Percentiles rank a stretch among this genome's conserved stretches.
These are phyloP conservation scores for Chorisops tibialis DNA, from an alignment of 2,888 invertebrate species.

Conservation along the genomic window DNA sequence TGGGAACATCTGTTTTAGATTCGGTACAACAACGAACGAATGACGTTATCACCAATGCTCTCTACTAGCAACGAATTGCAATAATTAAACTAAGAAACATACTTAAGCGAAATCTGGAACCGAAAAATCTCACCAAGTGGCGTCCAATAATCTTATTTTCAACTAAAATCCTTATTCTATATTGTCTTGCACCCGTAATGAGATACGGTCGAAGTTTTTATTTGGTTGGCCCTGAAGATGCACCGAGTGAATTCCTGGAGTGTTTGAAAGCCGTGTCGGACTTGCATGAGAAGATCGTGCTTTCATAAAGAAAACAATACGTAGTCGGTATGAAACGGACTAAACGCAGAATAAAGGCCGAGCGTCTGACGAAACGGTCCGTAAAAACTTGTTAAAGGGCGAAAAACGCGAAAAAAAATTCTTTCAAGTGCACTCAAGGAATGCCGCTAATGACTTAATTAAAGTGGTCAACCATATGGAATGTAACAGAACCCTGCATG, in stretches of 20 bases:
- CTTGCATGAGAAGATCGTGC: not conserved
- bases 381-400: slow-evolving; percentile 4
- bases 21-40: slow-evolving; percentile 58
- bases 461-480: slow-evolving; percentile 33
- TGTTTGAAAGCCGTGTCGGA: slow-evolving; percentile 5
- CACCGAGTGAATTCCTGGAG: not conserved
- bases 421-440: slow-evolving; percentile 33
- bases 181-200: not conserved
- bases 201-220: not conserved
- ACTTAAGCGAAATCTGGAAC: slow-evolving; percentile 3
- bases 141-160: not conserved
- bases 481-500: slow-evolving; percentile 22
- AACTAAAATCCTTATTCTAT: not conserved
- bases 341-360: not conserved
- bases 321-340: not conserved
- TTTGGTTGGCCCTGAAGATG: not conserved
- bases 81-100: not conserved
- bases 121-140: slow-evolving; percentile 10
- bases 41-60: slow-evolving; percentile 35
- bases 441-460: slow-evolving; percentile 37
- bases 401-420: slow-evolving; percentile 27
- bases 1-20: slow-evolving; percentile 60
- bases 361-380: no score
- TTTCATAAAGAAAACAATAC: not conserved
- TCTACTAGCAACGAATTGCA: slow-evolving; percentile 21